Percentiles rank a stretch among this genome's conserved stretches.
phyloP scores from a whole-genome alignment of 2,888 invertebrate species.

The Drymonia ruficornis region DNA sequence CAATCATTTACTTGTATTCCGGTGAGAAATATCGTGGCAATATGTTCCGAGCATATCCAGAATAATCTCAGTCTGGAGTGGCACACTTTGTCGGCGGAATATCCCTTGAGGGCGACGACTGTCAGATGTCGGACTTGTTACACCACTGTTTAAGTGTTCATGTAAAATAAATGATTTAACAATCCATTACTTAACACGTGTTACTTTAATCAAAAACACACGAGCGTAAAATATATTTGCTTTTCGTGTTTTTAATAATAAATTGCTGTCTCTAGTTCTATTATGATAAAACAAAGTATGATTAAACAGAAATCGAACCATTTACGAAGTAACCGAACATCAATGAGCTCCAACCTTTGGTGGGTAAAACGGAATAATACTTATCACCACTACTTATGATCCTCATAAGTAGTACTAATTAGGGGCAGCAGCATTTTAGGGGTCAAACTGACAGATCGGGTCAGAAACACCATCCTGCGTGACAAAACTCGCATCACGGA shows the following conservation, averaged over 20 bases:
- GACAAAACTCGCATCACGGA: too few species aligned
- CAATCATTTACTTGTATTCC: conserved; percentile 40
- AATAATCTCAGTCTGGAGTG: conserved; percentile 48
- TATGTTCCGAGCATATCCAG: conserved; percentile 51
- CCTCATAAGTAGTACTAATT: too few species aligned
- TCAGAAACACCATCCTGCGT: too few species aligned
- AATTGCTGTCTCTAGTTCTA: background rate
- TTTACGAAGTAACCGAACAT: too few species aligned
- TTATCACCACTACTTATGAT: too few species aligned
- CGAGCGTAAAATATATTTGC: background rate
- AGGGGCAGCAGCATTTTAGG: too few species aligned
- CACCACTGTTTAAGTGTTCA: background rate
- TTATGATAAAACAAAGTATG: too few species aligned
- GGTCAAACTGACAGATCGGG: too few species aligned
- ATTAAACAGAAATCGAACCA: too few species aligned
- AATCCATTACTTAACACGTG: background rate
- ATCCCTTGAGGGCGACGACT: background rate
- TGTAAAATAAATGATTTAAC: background rate
- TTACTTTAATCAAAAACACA: background rate
- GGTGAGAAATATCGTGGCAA: conserved; percentile 50
- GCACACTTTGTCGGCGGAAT: conserved; percentile 49
- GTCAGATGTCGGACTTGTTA: background rate
- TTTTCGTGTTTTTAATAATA: background rate
- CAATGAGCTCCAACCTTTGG: too few species aligned
- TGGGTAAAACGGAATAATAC: too few species aligned